Evolutionary conservation across 2,888 invertebrate genomes (phyloP).

Genomic region (Pheosia gnoma): DNA sequence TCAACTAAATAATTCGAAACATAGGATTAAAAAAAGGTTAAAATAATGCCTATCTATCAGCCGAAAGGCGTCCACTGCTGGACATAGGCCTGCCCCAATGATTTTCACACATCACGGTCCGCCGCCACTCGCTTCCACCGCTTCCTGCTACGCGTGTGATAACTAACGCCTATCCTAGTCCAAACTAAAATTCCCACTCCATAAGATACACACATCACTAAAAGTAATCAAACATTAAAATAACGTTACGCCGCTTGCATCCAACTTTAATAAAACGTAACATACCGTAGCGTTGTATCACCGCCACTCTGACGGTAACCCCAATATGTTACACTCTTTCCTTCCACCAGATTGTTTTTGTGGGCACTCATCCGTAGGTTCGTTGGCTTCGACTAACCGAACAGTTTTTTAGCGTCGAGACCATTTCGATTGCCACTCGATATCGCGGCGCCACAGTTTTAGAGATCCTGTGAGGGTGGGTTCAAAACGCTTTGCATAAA

Average conservation of each 20-base stretch:
- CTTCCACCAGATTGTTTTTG: constrained; percentile 63
- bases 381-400: constrained; percentile 74
- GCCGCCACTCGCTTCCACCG: too few species aligned
- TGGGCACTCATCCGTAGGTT: constrained; percentile 62
- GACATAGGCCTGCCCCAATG: too few species aligned
- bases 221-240: not conserved
- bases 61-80: too few species aligned
- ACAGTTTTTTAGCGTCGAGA: constrained; percentile 49
- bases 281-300: constrained; percentile 27
- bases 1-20: too few species aligned
- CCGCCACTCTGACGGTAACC: constrained; percentile 25
- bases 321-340: constrained; percentile 45
- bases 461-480: constrained; percentile 19
- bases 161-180: too few species aligned
- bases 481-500: constrained; percentile 8
- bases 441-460: constrained; percentile 56
- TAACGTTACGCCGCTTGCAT: not conserved
- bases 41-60: too few species aligned
- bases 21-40: too few species aligned
- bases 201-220: not conserved
- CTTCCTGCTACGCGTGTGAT: too few species aligned
- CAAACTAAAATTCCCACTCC: too few species aligned
- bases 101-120: too few species aligned
- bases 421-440: constrained; percentile 51
- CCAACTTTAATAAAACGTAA: constrained; percentile 9